These are phyloP conservation scores for Antennarius maculatus DNA, from an alignment of 2,797 vertebrate species.

Conservation along the genomic window DNA sequence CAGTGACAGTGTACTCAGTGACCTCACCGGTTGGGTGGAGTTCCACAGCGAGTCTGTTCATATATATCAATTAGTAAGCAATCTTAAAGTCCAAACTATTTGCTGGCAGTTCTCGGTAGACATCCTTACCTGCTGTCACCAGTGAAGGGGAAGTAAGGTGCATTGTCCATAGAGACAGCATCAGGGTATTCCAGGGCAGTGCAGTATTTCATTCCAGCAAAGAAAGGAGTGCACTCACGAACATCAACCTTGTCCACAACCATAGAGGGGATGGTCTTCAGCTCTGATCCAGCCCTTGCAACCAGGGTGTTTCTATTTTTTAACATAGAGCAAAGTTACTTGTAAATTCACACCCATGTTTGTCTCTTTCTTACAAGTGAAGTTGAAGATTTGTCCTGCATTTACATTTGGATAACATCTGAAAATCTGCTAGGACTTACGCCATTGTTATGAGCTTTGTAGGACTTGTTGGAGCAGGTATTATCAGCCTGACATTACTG, in stretches of 20 bases:
- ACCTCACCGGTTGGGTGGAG: constrained; percentile 87
- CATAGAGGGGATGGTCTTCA: constrained; percentile 77
- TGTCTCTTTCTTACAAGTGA: not conserved
- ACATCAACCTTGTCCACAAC: constrained; percentile 71
- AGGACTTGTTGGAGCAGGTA: constrained; percentile 84
- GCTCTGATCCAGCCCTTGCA: constrained; percentile 81
- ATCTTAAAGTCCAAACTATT: not conserved
- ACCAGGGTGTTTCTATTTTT: constrained; percentile 84
- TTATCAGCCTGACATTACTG: constrained; percentile 84
- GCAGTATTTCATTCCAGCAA: constrained; percentile 87
- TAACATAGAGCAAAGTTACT: constrained; percentile 16
- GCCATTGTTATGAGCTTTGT: constrained; percentile 87
- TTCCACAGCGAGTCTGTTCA: constrained; percentile 85
- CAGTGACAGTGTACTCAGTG: constrained; percentile 85
- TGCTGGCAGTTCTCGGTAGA: constrained; percentile 3
- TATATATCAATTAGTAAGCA: not conserved
- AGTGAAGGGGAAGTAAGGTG: constrained; percentile 87
- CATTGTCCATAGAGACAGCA: constrained; percentile 74
- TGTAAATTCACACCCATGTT: not conserved
- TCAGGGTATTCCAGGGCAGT: constrained; percentile 78
- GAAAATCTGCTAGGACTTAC: constrained; percentile 67
- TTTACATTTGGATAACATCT: not conserved
- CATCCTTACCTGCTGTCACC: constrained; percentile 87
- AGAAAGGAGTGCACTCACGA: constrained; percentile 80
- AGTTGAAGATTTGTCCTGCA: not conserved